Evolutionary conservation across 2,797 vertebrate genomes (phyloP).

Genomic region (Delichon dasypus): DNA sequence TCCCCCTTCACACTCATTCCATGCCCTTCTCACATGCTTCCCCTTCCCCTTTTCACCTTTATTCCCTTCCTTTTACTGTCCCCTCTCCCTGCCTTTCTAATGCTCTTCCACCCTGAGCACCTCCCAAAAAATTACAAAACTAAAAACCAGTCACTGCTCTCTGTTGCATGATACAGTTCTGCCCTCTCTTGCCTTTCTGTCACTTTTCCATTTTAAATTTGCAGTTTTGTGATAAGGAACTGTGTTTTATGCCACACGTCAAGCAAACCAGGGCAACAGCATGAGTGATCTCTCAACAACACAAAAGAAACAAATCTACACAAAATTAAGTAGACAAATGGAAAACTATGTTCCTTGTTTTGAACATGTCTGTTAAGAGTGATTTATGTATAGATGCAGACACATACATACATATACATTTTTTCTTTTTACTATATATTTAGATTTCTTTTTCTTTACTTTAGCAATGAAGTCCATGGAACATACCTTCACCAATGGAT

Average conservation of each 20-base stretch:
- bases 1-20: not conserved
- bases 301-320: constrained; percentile 25
- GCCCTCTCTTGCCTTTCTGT: not conserved
- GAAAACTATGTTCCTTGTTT: constrained; percentile 1
- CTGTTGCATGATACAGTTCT: not conserved
- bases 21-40: not conserved
- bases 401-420: not conserved
- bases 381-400: not conserved
- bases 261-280: not conserved
- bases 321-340: constrained; percentile 20
- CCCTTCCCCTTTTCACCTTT: not conserved
- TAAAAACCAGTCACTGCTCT: not conserved
- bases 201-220: not conserved
- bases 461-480: constrained; percentile 60
- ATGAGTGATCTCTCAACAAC: not conserved
- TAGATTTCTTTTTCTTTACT: constrained; percentile 29
- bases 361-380: not conserved
- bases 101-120: not conserved
- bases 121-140: not conserved
- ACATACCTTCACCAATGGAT: constrained; percentile 95
- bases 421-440: not conserved
- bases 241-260: not conserved
- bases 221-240: not conserved
- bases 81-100: not conserved
- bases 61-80: not conserved